These are phyloP conservation scores for Indicator maculatus DNA, from an alignment of 2,113 vertebrate genomes.

Conservation along the genomic window DNA sequence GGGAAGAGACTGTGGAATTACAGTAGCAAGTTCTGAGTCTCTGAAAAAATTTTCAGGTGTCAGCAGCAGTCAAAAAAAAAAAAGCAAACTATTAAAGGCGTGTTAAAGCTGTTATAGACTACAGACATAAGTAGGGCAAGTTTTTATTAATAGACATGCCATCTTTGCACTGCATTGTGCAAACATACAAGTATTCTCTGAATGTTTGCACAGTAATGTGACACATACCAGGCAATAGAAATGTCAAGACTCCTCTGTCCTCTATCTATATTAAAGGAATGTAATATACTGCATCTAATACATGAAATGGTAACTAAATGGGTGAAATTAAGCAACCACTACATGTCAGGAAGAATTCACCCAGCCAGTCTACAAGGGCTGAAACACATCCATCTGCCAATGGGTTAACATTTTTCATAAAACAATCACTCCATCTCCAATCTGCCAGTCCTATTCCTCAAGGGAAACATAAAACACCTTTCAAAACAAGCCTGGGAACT, in stretches of 20 bases:
- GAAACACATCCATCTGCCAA: neutral
- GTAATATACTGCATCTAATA: neutral
- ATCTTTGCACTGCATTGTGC: neutral
- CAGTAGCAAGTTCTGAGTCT: neutral
- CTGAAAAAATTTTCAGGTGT: neutral
- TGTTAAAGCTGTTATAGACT: neutral
- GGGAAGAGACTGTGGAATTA: neutral
- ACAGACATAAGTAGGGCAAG: neutral
- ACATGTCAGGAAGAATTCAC: neutral
- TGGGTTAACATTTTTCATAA: neutral
- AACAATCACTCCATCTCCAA: neutral
- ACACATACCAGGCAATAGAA: neutral
- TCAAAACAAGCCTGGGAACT: conserved; percentile 30
- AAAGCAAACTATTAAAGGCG: neutral
- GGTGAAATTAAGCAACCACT: neutral
- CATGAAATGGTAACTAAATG: neutral
- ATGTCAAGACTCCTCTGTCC: neutral
- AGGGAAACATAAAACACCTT: conserved; percentile 35
- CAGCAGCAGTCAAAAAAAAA: neutral
- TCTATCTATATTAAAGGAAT: neutral
- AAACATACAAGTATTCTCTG: neutral
- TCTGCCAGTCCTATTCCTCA: neutral
- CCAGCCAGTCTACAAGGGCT: neutral
- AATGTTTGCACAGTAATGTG: neutral
- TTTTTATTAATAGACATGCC: neutral